A percentile compares a stretch with the other conserved stretches of the same genome.
These are phyloP conservation scores for Drosophila fuyamai DNA, from an alignment of 1,140 invertebrate species.

Conservation along the genomic window DNA sequence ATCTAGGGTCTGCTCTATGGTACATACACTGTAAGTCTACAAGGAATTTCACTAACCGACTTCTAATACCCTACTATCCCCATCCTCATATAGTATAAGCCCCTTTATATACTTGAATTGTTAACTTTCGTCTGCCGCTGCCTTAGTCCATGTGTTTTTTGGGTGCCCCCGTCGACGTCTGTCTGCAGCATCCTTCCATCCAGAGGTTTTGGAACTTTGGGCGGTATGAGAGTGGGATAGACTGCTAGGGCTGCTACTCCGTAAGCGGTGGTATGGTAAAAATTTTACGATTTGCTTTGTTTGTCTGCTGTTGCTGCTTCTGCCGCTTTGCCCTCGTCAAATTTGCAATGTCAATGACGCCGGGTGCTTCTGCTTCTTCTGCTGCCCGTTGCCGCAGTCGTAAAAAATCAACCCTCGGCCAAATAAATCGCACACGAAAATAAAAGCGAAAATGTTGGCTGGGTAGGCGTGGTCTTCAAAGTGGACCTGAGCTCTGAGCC, in stretches of 20 bases:
- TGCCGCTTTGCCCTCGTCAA: constrained; percentile 45
- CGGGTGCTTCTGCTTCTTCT: constrained; percentile 14
- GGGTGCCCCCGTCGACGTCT: constrained; percentile 25
- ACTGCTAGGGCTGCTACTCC: neutral
- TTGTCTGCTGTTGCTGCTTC: constrained; percentile 34
- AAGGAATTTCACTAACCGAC: neutral
- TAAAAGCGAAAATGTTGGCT: constrained; percentile 31
- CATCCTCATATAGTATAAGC: neutral
- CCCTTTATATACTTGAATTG: constrained; percentile 44
- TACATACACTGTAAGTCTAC: too few species aligned
- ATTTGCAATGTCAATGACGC: constrained; percentile 80
- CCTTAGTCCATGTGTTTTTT: constrained; percentile 34
- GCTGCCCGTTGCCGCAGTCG: constrained; percentile 49
- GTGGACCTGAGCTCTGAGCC: constrained; percentile 24
- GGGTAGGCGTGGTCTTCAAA: constrained; percentile 41
- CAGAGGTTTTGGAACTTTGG: constrained; percentile 22
- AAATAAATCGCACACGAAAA: constrained; percentile 71
- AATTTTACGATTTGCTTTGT: constrained; percentile 79
- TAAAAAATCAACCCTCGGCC: constrained; percentile 73
- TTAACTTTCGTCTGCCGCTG: constrained; percentile 50
- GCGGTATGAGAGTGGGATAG: constrained; percentile 1
- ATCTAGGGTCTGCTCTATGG: neutral
- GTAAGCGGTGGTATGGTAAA: constrained; percentile 8
- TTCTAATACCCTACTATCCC: too few species aligned
- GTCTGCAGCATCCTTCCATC: constrained; percentile 50